phyloP scores from a whole-genome alignment of 2,113 vertebrate species.

The Cyphomyrus plagiostoma region DNA sequence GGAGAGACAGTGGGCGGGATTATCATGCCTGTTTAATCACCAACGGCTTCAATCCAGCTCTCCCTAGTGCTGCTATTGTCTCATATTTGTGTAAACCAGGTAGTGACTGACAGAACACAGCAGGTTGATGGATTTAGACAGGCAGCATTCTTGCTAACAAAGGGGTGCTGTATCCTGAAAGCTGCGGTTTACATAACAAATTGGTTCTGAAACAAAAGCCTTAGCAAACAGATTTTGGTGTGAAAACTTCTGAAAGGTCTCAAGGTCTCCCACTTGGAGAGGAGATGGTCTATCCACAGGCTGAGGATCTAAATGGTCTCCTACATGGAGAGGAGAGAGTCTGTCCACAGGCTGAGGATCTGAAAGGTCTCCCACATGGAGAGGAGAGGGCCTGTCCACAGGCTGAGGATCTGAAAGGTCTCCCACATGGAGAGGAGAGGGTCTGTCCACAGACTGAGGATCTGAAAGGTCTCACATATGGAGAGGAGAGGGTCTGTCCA shows the following conservation, averaged over 20 bases:
- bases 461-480: background rate
- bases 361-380: background rate
- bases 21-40: background rate
- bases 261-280: background rate
- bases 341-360: background rate
- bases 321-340: background rate
- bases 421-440: background rate
- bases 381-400: background rate
- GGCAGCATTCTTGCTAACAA: background rate
- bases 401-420: background rate
- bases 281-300: background rate
- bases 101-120: background rate
- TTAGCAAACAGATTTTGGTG: background rate
- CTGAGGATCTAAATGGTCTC: background rate
- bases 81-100: background rate
- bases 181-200: background rate
- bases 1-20: background rate
- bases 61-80: background rate
- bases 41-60: background rate
- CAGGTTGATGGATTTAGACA: background rate
- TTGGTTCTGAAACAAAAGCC: slow-evolving; percentile 33
- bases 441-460: background rate
- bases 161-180: background rate
- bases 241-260: background rate
- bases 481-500: background rate